Conservation (phyloP, 1,140 invertebrate species). For the Cydia splendana region DNA sequence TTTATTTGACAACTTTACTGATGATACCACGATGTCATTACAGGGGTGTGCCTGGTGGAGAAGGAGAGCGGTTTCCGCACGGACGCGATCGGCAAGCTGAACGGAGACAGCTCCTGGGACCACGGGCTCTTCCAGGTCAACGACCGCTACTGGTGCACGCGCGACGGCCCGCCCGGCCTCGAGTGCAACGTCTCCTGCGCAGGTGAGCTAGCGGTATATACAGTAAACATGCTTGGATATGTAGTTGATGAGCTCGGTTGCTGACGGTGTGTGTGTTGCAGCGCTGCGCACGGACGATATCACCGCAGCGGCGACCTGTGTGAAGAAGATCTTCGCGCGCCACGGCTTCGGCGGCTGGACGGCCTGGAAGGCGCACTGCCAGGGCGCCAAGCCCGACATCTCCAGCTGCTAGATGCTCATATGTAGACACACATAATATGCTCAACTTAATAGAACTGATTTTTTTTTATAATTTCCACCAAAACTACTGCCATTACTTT, state of each 20-base stretch:
- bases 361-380: conserved; percentile 68
- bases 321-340: conserved; percentile 60
- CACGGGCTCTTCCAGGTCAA: conserved; percentile 83
- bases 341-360: conserved; percentile 69
- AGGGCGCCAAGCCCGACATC: conserved; percentile 51
- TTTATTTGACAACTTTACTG: no score
- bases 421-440: no score
- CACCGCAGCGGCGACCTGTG: conserved; percentile 54
- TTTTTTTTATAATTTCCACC: no score
- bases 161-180: conserved; percentile 51
- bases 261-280: conserved; percentile 37
- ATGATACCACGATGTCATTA: no score
- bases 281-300: conserved; percentile 58
- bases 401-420: conserved; percentile 41
- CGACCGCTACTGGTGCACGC: conserved; percentile 80
- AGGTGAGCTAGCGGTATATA: conserved; percentile 39
- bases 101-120: conserved; percentile 79
- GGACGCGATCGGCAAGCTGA: conserved; percentile 67
- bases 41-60: conserved; percentile 81
- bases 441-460: no score
- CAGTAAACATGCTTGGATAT: neutral
- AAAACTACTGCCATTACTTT: no score
- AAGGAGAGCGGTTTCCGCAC: conserved; percentile 78
- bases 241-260: neutral
- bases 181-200: conserved; percentile 62